Conservation (phyloP, 30 jellyfish, hydroid and myxozoan species). For the Mastigias papua region DNA sequence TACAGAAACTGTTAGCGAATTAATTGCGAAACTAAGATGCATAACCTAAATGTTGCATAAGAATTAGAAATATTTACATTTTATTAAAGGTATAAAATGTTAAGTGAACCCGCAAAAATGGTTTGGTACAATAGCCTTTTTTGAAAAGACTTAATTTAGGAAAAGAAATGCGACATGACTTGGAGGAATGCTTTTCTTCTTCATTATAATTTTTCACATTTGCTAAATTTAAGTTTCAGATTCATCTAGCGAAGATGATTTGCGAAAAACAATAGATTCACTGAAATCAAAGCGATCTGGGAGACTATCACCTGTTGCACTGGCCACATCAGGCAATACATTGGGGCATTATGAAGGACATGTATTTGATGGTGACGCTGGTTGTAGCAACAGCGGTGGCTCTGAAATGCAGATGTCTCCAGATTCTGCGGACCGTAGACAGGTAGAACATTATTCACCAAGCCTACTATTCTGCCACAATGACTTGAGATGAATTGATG, state of each 20-base stretch:
- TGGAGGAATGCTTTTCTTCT: too few species aligned
- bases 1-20: too few species aligned
- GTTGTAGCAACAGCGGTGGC: not conserved
- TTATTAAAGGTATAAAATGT: too few species aligned
- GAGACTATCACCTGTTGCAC: not conserved
- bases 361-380: not conserved
- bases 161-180: too few species aligned
- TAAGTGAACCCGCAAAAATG: too few species aligned
- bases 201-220: not conserved
- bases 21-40: too few species aligned
- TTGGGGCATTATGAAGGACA: not conserved
- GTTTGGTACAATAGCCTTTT: too few species aligned
- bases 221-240: not conserved
- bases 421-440: not conserved
- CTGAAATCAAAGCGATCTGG: conserved; percentile 1
- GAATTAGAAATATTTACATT: too few species aligned
- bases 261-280: not conserved
- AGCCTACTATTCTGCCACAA: not conserved
- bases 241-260: conserved; percentile 29
- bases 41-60: too few species aligned
- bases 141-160: too few species aligned
- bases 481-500: too few species aligned
- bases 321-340: not conserved
- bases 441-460: not conserved
- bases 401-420: not conserved